These are phyloP conservation scores for roundworm (Caenorhabditis elegans) DNA, from an alignment of 1,140 invertebrate species.

Conservation along the genomic window WBcel235 BX284606.5:10439501-10440000, in stretches of 20 bases:
- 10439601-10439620: not conserved
- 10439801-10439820: no score
- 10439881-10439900: no score
- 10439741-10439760: conserved; percentile 6
- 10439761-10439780: not conserved
- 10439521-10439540: not conserved
- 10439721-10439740: not conserved
- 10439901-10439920: no score
- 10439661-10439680: not conserved
- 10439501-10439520: not conserved
- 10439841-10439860: no score
- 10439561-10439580: not conserved
- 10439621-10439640: no score
- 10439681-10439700: not conserved
- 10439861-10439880: no score
- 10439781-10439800: not conserved
- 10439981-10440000: no score
- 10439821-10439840: no score
- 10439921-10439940: no score
- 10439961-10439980: no score
- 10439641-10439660: not conserved
- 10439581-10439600: not conserved
- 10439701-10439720: not conserved
- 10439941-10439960: no score
- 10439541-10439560: not conserved